Evolutionary conservation across 2,113 vertebrate genomes (phyloP).

Genomic region (Antigone vipio): DNA sequence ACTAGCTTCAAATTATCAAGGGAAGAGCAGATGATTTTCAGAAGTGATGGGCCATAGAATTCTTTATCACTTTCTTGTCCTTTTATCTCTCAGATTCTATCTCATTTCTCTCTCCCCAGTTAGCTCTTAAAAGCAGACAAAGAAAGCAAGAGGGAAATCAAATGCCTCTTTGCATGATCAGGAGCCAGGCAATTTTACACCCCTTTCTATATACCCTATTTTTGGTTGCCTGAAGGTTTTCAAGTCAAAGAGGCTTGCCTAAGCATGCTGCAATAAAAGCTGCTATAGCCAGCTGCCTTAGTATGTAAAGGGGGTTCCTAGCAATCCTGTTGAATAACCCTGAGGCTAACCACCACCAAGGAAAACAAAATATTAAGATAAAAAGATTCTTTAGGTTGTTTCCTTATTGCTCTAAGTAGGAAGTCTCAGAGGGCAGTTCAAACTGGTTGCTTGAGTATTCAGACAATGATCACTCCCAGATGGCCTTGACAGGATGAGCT

Average conservation of each 20-base stretch:
- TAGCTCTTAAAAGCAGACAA: conserved; percentile 11
- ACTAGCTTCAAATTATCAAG: background rate
- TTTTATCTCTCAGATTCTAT: background rate
- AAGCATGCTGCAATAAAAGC: conserved; percentile 41
- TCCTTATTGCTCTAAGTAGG: conserved; percentile 49
- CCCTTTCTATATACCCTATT: background rate
- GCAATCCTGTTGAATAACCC: conserved; percentile 2
- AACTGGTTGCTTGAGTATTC: background rate
- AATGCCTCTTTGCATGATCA: background rate
- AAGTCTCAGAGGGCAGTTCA: conserved; percentile 30
- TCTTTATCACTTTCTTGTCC: background rate
- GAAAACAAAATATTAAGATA: conserved; percentile 48
- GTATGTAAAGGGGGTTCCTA: background rate
- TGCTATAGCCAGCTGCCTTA: conserved; percentile 3
- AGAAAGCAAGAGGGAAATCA: conserved; percentile 23
- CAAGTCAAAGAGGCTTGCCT: conserved; percentile 14
- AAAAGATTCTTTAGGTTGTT: conserved; percentile 39
- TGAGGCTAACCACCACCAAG: conserved; percentile 23
- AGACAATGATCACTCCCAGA: background rate
- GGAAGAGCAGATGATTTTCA: conserved; percentile 5
- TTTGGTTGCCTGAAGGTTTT: conserved; percentile 44
- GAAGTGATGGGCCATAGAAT: background rate
- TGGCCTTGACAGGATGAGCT: background rate
- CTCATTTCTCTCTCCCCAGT: background rate
- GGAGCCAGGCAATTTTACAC: background rate